phyloP scores from a whole-genome alignment of 2,113 vertebrate species.

The Dromaius novaehollandiae region DNA sequence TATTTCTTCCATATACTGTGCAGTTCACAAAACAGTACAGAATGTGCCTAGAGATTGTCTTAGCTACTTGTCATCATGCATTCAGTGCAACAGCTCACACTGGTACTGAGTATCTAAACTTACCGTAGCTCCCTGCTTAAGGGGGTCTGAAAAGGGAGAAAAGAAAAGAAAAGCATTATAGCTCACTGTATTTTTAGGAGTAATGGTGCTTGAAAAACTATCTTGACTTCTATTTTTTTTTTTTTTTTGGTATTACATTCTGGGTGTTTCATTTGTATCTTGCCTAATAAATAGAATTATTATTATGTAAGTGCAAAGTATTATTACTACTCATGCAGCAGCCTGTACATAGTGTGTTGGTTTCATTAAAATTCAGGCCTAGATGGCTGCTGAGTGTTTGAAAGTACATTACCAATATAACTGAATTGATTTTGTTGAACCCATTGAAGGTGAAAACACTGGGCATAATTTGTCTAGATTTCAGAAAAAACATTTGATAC shows the following conservation, averaged over 20 bases:
- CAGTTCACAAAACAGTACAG: not conserved
- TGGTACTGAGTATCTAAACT: not conserved
- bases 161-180: not conserved
- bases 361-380: slow-evolving; percentile 56
- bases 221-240: not conserved
- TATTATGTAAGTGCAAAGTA: slow-evolving; percentile 17
- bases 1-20: not conserved
- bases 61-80: not conserved
- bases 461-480: slow-evolving; percentile 57
- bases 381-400: slow-evolving; percentile 25
- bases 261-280: not conserved
- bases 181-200: slow-evolving; percentile 1
- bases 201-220: slow-evolving; percentile 16
- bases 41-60: not conserved
- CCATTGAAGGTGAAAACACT: slow-evolving; percentile 38
- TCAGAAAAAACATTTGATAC: slow-evolving; percentile 7
- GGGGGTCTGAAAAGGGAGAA: not conserved
- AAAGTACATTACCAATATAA: slow-evolving; percentile 55
- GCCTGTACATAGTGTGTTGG: not conserved
- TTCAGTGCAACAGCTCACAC: not conserved
- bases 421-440: slow-evolving; percentile 50
- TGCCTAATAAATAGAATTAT: slow-evolving; percentile 50
- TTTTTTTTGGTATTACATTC: not conserved
- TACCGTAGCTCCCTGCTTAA: not conserved
- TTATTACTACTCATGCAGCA: slow-evolving; percentile 10